phyloP scores from a whole-genome alignment of 1,140 invertebrate species.

The Kradibia gibbosae region DNA sequence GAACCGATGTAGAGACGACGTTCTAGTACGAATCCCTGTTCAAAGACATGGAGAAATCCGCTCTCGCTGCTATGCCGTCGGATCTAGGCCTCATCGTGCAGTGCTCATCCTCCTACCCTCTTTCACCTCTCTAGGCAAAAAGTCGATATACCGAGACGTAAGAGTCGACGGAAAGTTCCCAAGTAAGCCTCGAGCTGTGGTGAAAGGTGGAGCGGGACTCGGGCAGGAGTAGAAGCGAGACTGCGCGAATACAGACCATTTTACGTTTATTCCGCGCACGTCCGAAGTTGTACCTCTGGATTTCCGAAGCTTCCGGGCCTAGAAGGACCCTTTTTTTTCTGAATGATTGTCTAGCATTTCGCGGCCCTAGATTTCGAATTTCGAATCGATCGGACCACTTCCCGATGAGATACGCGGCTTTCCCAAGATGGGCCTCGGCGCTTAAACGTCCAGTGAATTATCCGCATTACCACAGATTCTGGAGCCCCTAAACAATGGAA shows the following conservation, averaged over 20 bases:
- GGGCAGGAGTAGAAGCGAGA: slow-evolving; percentile 45
- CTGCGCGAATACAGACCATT: slow-evolving; percentile 58
- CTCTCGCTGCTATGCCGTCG: slow-evolving; percentile 30
- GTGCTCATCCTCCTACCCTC: slow-evolving; percentile 14
- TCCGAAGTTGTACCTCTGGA: slow-evolving; percentile 59
- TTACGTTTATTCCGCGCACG: slow-evolving; percentile 56
- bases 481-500: too few species aligned
- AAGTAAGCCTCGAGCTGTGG: slow-evolving; percentile 50
- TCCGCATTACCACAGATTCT: too few species aligned
- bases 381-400: slow-evolving; percentile 39
- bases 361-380: slow-evolving; percentile 61
- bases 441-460: too few species aligned
- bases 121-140: slow-evolving; percentile 36
- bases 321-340: slow-evolving; percentile 56
- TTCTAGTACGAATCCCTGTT: background rate
- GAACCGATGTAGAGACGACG: background rate
- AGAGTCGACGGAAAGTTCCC: slow-evolving; percentile 66
- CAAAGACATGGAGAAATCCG: slow-evolving; percentile 44
- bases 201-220: background rate
- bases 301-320: slow-evolving; percentile 51
- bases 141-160: slow-evolving; percentile 44
- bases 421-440: too few species aligned
- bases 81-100: background rate
- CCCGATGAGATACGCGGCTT: slow-evolving; percentile 48
- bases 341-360: slow-evolving; percentile 63